A percentile compares a stretch with the other conserved stretches of the same genome.
phyloP scores from a whole-genome alignment of 2,113 vertebrate genomes.

The Hylia prasina region DNA sequence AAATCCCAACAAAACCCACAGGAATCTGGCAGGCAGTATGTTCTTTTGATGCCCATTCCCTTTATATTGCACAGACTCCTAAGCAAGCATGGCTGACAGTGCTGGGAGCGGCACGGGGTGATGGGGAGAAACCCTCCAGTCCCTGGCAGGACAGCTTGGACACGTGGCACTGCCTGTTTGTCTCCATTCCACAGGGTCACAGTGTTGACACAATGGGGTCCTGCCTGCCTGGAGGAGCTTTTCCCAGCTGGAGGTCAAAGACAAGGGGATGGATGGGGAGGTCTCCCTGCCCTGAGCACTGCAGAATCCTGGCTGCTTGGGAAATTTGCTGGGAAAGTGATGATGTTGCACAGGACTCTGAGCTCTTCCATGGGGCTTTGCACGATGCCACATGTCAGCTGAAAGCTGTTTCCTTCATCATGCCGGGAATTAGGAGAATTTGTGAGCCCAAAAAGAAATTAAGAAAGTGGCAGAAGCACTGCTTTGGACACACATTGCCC shows the following conservation, averaged over 20 bases:
- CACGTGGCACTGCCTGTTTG: neutral
- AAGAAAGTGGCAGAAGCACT: neutral
- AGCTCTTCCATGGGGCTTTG: neutral
- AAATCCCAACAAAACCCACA: neutral
- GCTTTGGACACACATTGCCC: neutral
- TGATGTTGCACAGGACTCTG: neutral
- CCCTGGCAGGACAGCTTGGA: neutral
- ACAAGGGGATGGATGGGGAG: neutral
- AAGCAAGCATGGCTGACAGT: neutral
- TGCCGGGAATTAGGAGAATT: neutral
- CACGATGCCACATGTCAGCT: accelerated
- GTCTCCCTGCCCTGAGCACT: neutral
- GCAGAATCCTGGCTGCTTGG: neutral
- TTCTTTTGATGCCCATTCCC: neutral
- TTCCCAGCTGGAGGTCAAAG: neutral
- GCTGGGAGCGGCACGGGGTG: neutral
- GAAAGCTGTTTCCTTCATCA: neutral
- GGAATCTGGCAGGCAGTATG: neutral
- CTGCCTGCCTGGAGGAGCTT: neutral
- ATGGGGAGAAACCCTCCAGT: neutral
- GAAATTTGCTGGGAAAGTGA: neutral
- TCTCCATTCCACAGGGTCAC: neutral
- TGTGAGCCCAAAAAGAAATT: neutral
- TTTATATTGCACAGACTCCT: neutral
- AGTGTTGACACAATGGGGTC: accelerated